Evolutionary conservation across 1,140 invertebrate genomes (phyloP).

Genomic region (Thaumetopoea pityocampa): DNA sequence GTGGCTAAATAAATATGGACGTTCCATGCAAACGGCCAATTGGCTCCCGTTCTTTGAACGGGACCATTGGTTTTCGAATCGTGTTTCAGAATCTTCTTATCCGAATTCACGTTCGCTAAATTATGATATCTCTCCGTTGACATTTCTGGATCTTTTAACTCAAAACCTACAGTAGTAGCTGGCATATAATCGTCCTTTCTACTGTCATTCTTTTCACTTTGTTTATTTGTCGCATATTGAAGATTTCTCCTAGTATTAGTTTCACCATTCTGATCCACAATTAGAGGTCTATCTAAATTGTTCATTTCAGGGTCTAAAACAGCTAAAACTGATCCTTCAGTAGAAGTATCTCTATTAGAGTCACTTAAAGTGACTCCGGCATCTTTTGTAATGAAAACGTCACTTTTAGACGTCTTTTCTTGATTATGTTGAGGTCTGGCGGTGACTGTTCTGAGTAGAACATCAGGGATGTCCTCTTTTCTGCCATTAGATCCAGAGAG

Average conservation of each 20-base stretch:
- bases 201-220: constrained; percentile 48
- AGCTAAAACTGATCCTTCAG: constrained; percentile 66
- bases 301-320: constrained; percentile 74
- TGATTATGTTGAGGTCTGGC: constrained; percentile 76
- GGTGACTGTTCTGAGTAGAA: constrained; percentile 81
- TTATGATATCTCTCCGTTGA: constrained; percentile 73
- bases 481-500: constrained; percentile 87
- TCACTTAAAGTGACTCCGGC: constrained; percentile 60
- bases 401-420: constrained; percentile 59
- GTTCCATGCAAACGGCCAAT: constrained; percentile 90
- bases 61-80: constrained; percentile 55
- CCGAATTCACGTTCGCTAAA: constrained; percentile 68
- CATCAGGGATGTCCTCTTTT: constrained; percentile 86
- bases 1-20: constrained; percentile 91
- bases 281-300: constrained; percentile 71
- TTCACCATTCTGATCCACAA: constrained; percentile 69
- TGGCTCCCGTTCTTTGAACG: constrained; percentile 66
- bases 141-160: constrained; percentile 67
- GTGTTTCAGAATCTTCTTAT: constrained; percentile 64
- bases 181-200: constrained; percentile 54
- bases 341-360: constrained; percentile 59
- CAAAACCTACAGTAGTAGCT: constrained; percentile 65
- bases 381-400: constrained; percentile 63
- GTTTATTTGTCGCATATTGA: constrained; percentile 67
- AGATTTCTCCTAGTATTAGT: constrained; percentile 72